Base-by-base conservation (phyloP, 2,113 vertebrate species). In the Octodon degus region DNA sequence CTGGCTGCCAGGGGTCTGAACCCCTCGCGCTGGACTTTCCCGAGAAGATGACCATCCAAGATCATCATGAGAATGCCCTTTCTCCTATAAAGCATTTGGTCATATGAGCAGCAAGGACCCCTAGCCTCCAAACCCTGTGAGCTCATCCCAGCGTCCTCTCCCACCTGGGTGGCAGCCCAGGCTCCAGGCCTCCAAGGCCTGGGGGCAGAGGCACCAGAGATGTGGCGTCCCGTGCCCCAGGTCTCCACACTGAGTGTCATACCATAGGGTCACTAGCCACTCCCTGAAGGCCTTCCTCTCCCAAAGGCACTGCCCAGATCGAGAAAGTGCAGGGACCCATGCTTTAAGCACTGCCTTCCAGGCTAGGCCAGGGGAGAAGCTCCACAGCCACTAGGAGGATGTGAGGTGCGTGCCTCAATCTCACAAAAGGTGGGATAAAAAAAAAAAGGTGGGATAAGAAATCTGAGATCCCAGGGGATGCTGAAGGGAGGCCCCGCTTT, bases 61-160 rank as follows among this genome's bases (percentile, higher is more conserved):
- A 80, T 37, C 63, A 70, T 43, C 55, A 76, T 27, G 70, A 34
- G 6, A 84, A 84, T 86, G 25, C 50, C 84, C 47, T 70, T 96
- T 30, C 65, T 86, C 68, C 74, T 62, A 86, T 68, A 40, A 91
- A 37, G 62, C 65, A 47, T 34, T 58, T 2, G 0, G 37, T 79
- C 53, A 6, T 22, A 53, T 92, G 65, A 67, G 37, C 25, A 60
- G 83, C 22, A 86, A 24, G 13, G 14, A 82, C 20, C 14, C 25
- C 43, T 87, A 43, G n/a, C 55, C 60, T 79, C 53, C 43, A 70
- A 83, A 67, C 25, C 62, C 76, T n/a, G n/a, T 50, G 62, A 83
- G 53, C 27, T 65, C 53, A 55, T 43, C 60, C 40, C 17, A 50
- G 58, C n/a, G 5, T 32, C 32, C n/a, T 17, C 27, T 37, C 16